Base-by-base conservation (phyloP, 1,140 invertebrate genomes). In the Spodoptera frugiperda region DNA sequence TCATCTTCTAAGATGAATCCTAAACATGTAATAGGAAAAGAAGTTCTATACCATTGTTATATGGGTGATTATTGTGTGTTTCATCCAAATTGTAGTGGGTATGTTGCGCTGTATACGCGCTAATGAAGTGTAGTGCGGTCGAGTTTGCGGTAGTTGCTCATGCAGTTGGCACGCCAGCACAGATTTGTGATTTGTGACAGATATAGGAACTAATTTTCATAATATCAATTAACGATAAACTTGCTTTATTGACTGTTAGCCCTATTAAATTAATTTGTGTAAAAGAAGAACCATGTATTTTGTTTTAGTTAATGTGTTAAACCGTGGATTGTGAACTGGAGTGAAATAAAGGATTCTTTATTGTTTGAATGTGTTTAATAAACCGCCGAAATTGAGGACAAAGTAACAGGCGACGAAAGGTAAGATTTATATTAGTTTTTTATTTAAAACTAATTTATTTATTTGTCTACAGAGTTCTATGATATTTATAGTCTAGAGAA, bases 101-200 rank as follows among this genome's bases (percentile, higher is more conserved):
- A 86, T 89, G 87, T 89, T 87, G 87, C 92, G 88, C 89, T 90
- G 90, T 93, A 79, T 86, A 89, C 83, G 87, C 89, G 89, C 87
- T 93, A 92, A 92, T 92, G 88, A 91, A 89, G 88, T 85, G 84
- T 89, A 89, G 89, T 89, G 86, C 82, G 89, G 84, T 83, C 84
- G 92, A 93, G 92, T 93, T 92, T 90, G 91, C 87, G 88, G 88
- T 91, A 90, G 91, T 91, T 89, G 87, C 82, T 92, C 92, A 89
- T 87, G 84, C 90, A 87, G 91, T 87, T 86, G 91, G 87, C 89
- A 91, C 91, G 92, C 89, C 84, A 88, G 78, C 84, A 86, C 87
- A 87, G 84, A 91, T 90, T 91, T 88, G 87, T 92, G 84, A 86
- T 86, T 86, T 89, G 86, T 87, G 85, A 91, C 82, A 89, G 82